A percentile compares a stretch with the other conserved stretches of the same genome.
Evolutionary conservation across 2,113 vertebrate species (phyloP).

Genomic region (Machaerirhynchus nigripectus): DNA sequence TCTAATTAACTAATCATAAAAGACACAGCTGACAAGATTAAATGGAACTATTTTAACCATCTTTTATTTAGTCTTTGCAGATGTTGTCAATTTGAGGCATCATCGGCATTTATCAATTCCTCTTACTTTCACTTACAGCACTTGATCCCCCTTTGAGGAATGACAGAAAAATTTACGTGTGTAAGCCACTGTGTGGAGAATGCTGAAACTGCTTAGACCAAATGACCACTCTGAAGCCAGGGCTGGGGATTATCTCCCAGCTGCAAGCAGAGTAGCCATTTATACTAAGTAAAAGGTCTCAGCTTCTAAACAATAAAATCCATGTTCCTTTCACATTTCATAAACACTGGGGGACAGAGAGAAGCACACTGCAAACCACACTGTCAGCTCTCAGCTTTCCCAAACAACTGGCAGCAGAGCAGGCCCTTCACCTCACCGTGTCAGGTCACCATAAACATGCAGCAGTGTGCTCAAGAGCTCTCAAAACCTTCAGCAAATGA

Average conservation of each 20-base stretch:
- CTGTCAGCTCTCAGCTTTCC: neutral
- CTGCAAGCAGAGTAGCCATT: neutral
- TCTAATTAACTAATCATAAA: slow-evolving; percentile 25
- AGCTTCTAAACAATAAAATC: neutral
- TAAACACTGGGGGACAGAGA: neutral
- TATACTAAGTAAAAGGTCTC: neutral
- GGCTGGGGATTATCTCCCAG: neutral
- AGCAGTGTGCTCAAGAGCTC: neutral
- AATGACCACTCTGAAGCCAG: neutral
- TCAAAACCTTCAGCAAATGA: neutral
- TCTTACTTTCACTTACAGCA: neutral
- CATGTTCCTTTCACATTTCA: neutral
- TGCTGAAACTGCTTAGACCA: neutral
- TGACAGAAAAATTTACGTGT: neutral
- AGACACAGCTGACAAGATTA: neutral
- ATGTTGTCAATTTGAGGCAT: neutral
- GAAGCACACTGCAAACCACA: neutral
- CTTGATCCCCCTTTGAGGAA: neutral
- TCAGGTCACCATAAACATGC: neutral
- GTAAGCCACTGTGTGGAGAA: neutral
- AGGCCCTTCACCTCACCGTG: neutral
- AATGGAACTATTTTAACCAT: neutral
- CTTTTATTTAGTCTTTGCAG: neutral
- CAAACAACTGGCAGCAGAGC: neutral
- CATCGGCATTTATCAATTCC: neutral